Conservation (phyloP, 2,888 invertebrate species). For the Bombylius discolor region DNA sequence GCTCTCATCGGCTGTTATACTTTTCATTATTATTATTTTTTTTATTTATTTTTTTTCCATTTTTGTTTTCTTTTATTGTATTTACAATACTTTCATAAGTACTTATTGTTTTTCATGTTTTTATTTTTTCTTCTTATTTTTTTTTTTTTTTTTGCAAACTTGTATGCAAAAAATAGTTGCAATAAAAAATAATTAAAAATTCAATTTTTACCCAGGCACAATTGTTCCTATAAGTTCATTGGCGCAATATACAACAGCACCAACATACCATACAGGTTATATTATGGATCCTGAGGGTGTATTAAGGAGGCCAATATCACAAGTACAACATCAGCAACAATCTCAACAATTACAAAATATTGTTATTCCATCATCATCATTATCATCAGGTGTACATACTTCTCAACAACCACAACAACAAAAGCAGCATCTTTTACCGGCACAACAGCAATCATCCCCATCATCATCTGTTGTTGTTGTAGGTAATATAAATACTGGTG, state of each 20-base stretch:
- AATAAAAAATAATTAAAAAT: too few relatives aligned
- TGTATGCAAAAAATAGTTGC: too few relatives aligned
- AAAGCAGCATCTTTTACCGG: conserved; percentile 6
- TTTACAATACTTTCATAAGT: too few relatives aligned
- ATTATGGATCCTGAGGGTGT: conserved; percentile 28
- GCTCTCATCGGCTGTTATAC: too few relatives aligned
- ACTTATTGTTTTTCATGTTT: too few relatives aligned
- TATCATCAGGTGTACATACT: conserved; percentile 11
- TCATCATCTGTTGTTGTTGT: background rate
- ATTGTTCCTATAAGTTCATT: conserved; percentile 31
- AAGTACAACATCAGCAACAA: conserved; percentile 12
- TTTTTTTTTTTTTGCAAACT: too few relatives aligned
- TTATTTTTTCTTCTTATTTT: too few relatives aligned
- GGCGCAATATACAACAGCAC: conserved; percentile 32
- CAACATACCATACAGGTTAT: conserved; percentile 29
- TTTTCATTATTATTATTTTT: too few relatives aligned
- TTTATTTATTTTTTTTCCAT: too few relatives aligned
- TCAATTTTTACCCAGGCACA: conserved; percentile 3
- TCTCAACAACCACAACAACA: conserved; percentile 20
- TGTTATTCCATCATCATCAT: background rate
- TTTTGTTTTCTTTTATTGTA: too few relatives aligned
- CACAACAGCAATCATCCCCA: background rate
- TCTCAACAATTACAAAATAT: conserved; percentile 17
- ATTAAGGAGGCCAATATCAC: conserved; percentile 23
- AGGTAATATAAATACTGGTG: too few relatives aligned